Base-by-base conservation (phyloP, 2,888 invertebrate species). In the Microctonus hyperodae region DNA sequence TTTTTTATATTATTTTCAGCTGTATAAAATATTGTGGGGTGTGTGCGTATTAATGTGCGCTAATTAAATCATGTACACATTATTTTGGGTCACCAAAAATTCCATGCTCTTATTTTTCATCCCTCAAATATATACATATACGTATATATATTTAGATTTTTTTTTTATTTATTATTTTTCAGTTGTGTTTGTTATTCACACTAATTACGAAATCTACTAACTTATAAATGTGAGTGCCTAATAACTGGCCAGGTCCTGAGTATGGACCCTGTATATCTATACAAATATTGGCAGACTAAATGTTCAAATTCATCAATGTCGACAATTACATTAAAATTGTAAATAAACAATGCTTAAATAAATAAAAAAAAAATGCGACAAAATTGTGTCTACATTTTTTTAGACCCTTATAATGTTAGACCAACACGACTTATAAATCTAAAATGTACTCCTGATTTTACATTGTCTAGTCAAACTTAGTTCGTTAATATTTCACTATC, bases 211-310 rank as follows among this genome's bases (percentile, higher is more conserved):
- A 48, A 31, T 16, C 44, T 28, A 44, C 7, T 44, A 44, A 59
- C 16, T 48, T 48, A 31, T 16, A 48, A 48, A 37, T 2, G 11
- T 59, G 10, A n/a, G n/a, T 9, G 25, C 35, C 22, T 44, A 48
- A 60, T 60, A 44, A 60, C 53, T 60, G 60, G 11, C 33, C 31
- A 67, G 69, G 64, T 67, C 71, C 70, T 71, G 67, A 65, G 57
- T 66, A 69, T 71, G 69, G 71, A 71, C 69, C 72, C 71, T 71
- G 69, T 69, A 67, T 71, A 70, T 68, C 71, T 71, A 70, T 67
- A 64, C 58, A 71, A 71, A 65, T 65, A n/a, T 37, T 60, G 40
- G 65, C 65, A 55, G 44, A 60, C 60, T 65, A 65, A 31, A 64
- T n/a, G 9, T 48, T 58, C 35, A 56, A 33, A n/a, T 56, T 16